Evolutionary conservation across 1,140 invertebrate species (phyloP), one percentile per base, ranked within the genome.

Genomic region (Anadara kagoshimensis): DNA sequence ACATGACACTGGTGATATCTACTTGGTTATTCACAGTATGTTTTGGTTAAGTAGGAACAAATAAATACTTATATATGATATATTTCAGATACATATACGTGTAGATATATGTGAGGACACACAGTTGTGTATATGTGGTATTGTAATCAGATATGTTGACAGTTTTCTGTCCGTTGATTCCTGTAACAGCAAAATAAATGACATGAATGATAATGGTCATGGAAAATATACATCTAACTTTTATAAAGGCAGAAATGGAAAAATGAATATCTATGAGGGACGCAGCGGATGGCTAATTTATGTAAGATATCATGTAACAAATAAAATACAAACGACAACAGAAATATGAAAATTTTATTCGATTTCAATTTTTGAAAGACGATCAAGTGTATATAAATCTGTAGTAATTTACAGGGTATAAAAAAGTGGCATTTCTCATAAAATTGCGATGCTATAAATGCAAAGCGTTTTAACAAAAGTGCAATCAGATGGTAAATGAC

Each of bases 201-300:
- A 51, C 7, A 53, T 51, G 1, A 10, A 41, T 36, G 11, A 51
- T 11, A 45, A 64, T 5, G 49, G 53, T 53, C 16, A 41, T 16
- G 29, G 29, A 36, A 36, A 36, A 36, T 36, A 36, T 36, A 36
- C 29, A 3, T 36, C 29, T 36, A 36, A 36, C 29, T 36, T 36
- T 3, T 36, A 3, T 53, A 26, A 64, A 49, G 24, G 29, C 45
- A 24, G 53, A 64, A 0, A 64, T 64, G 26, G 53, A 51, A 51
- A 64, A 0, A 64, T 64, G 14, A 64, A 64, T 8, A 64, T 64
- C n/a, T 64, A 24, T 41, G 62, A 64, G 51, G 62, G 62, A 22
- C 12, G 62, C n/a, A 45, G 53, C 36, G 62, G 62, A 18, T 51
- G 36, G n/a, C 24, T 64, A 11, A 64, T 64, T 16, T 64, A 64